Percentiles rank a stretch among this genome's conserved stretches.
phyloP scores from a whole-genome alignment of 2,888 invertebrate genomes.

The Sminthurides aquaticus region DNA sequence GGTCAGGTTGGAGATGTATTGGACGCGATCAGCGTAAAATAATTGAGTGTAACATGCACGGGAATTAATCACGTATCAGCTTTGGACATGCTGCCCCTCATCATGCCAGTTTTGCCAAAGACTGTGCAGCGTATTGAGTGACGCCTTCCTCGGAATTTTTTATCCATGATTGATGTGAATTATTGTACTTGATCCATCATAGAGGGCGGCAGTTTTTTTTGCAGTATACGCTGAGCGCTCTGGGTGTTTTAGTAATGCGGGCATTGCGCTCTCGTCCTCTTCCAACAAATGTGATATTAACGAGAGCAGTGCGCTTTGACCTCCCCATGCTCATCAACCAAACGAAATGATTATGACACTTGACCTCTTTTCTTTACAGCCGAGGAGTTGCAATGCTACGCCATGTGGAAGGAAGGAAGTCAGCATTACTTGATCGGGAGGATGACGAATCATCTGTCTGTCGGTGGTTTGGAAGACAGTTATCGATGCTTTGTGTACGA shows the following conservation, averaged over 20 bases:
- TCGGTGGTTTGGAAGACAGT: constrained; percentile 60
- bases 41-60: not conserved
- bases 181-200: constrained; percentile 10
- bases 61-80: not conserved
- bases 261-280: too few relatives aligned
- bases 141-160: not conserved
- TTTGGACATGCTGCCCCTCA: not conserved
- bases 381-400: constrained; percentile 82
- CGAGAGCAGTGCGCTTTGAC: too few relatives aligned
- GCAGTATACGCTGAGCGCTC: too few relatives aligned
- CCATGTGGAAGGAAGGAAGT: constrained; percentile 89
- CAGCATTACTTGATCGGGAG: constrained; percentile 83
- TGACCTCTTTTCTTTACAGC: constrained; percentile 60
- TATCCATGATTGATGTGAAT: constrained; percentile 4
- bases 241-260: too few relatives aligned
- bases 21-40: not conserved
- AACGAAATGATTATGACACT: too few relatives aligned
- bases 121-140: not conserved
- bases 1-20: not conserved
- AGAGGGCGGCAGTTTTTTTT: too few relatives aligned
- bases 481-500: constrained; percentile 93
- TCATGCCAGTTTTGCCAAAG: not conserved
- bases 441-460: constrained; percentile 75
- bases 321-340: too few relatives aligned
- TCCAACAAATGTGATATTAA: too few relatives aligned